Percentiles rank a stretch among this genome's conserved stretches.
These are phyloP conservation scores for Hylyphantes graminicola DNA, from an alignment of 1,140 invertebrate genomes.

Conservation along the genomic window DNA sequence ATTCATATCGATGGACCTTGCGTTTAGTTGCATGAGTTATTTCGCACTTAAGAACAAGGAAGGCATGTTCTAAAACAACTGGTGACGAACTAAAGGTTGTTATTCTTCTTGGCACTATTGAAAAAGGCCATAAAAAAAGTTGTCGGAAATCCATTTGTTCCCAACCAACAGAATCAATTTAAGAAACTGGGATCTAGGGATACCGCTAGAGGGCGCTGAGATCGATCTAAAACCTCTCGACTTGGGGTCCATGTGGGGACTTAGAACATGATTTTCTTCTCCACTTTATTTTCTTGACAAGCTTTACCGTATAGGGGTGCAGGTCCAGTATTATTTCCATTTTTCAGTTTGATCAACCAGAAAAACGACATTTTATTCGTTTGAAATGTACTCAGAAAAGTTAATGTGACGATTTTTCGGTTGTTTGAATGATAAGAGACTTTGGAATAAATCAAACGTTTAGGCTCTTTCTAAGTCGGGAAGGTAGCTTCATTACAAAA, in stretches of 20 bases:
- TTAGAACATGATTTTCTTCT: slow-evolving; percentile 54
- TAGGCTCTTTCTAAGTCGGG: too few relatives aligned
- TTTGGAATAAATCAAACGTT: too few relatives aligned
- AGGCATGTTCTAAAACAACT: too few relatives aligned
- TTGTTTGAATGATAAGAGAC: too few relatives aligned
- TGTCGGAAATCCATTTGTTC: slow-evolving; percentile 59
- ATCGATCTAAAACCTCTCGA: slow-evolving; percentile 51
- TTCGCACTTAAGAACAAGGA: too few relatives aligned
- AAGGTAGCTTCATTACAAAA: too few relatives aligned
- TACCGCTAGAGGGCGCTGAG: slow-evolving; percentile 56
- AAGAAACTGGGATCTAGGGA: slow-evolving; percentile 54
- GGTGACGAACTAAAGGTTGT: too few relatives aligned
- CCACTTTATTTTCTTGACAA: slow-evolving; percentile 10
- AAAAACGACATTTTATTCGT: slow-evolving; percentile 4
- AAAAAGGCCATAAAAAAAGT: slow-evolving; percentile 34
- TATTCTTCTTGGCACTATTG: too few relatives aligned
- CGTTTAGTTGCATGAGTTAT: too few relatives aligned
- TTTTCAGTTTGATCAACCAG: slow-evolving; percentile 16
- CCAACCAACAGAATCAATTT: slow-evolving; percentile 58
- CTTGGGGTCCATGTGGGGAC: slow-evolving; percentile 33
- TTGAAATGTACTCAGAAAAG: neutral
- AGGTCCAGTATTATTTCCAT: slow-evolving; percentile 24
- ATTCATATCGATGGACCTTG: too few relatives aligned
- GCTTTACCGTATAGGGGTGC: slow-evolving; percentile 43
- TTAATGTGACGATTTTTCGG: too few relatives aligned